These are phyloP conservation scores for Mamestra configurata DNA, from an alignment of 1,140 invertebrate species.

Conservation along the genomic window DNA sequence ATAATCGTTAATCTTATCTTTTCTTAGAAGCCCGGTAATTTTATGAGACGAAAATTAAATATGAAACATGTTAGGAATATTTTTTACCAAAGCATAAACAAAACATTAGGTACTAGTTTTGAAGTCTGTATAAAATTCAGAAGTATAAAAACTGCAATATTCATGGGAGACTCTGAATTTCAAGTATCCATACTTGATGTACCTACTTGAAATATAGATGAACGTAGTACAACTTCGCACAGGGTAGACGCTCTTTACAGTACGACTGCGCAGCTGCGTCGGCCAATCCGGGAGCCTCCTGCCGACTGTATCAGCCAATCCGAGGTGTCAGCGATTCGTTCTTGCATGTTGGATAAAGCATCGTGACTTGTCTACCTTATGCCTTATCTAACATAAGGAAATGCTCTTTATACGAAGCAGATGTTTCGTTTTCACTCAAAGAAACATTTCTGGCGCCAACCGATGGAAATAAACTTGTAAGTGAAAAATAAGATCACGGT, in stretches of 20 bases:
- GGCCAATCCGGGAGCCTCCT: not conserved
- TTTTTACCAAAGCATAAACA: not conserved
- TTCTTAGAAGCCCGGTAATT: conserved; percentile 13
- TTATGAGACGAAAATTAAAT: not conserved
- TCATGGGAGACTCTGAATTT: not conserved
- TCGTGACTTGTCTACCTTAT: not conserved
- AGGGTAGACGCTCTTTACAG: conserved; percentile 1
- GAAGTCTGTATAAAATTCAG: not conserved
- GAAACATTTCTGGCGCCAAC: not conserved
- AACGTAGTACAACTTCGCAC: conserved; percentile 4
- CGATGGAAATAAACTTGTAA: not conserved
- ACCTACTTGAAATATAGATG: conserved; percentile 4
- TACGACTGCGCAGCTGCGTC: conserved; percentile 27
- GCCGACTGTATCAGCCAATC: conserved; percentile 12
- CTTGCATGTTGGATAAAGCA: not conserved
- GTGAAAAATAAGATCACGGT: conserved; percentile 1
- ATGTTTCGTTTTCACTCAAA: not conserved
- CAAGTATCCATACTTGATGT: not conserved
- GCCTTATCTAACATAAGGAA: not conserved
- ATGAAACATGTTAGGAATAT: conserved; percentile 4
- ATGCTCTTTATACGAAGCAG: not conserved
- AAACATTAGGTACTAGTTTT: too few relatives aligned
- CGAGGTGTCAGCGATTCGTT: not conserved
- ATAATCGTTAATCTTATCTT: conserved; percentile 59
- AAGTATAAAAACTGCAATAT: not conserved